A percentile compares a stretch with the other conserved stretches of the same genome.
phyloP scores from a whole-genome alignment of 2,113 vertebrate species.

The Chamaetylas fuelleborni region DNA sequence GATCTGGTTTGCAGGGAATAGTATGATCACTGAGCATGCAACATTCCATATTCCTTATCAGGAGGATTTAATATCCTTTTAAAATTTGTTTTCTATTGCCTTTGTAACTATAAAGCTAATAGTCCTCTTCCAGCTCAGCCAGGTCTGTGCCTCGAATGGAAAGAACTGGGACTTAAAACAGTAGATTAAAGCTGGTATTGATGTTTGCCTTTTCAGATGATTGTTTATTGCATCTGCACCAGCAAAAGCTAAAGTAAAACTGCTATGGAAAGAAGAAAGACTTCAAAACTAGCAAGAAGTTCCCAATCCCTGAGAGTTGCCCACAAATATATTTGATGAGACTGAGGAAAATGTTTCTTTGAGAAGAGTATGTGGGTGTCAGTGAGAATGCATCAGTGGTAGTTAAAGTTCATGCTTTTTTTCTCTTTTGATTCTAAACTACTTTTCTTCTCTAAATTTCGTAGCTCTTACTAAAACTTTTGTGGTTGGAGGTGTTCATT shows the following conservation, averaged over 20 bases:
- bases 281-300: neutral
- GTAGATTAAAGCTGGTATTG: constrained; percentile 1
- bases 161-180: neutral
- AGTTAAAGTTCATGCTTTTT: neutral
- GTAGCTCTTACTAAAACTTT: neutral
- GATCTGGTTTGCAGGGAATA: constrained; percentile 30
- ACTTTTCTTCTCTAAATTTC: neutral
- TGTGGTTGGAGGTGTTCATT: neutral
- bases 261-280: neutral
- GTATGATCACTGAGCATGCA: constrained; percentile 18
- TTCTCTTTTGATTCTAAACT: neutral
- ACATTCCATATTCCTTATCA: constrained; percentile 14
- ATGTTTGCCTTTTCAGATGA: neutral
- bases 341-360: neutral
- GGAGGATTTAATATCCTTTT: constrained; percentile 40
- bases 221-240: neutral
- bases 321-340: neutral
- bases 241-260: neutral
- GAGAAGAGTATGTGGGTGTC: neutral
- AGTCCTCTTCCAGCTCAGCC: constrained; percentile 1
- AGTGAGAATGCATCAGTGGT: neutral
- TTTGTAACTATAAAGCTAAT: constrained; percentile 44
- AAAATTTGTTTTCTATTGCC: constrained; percentile 55
- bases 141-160: neutral
- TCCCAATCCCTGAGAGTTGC: neutral